These are phyloP conservation scores for Seladonia tumulorum DNA, from an alignment of 2,888 invertebrate genomes.

Conservation along the genomic window DNA sequence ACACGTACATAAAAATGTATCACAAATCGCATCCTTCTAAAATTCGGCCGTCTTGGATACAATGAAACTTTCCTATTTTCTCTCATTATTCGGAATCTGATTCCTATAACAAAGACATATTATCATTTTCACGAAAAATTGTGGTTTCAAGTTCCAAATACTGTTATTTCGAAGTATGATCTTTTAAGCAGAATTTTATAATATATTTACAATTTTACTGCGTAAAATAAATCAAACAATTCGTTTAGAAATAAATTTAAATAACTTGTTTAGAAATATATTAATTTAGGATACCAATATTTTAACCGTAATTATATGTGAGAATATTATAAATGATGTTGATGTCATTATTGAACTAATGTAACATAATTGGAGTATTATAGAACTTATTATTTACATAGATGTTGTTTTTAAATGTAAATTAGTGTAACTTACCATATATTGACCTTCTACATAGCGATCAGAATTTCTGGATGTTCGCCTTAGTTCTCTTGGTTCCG, in stretches of 20 bases:
- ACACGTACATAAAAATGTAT: slow-evolving; percentile 53
- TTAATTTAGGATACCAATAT: background rate
- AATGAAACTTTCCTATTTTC: slow-evolving; percentile 30
- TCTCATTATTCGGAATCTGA: slow-evolving; percentile 76
- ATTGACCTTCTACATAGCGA: slow-evolving; percentile 81
- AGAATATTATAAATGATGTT: background rate
- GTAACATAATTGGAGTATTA: slow-evolving; percentile 1
- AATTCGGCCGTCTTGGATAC: slow-evolving; percentile 42
- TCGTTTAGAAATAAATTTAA: background rate
- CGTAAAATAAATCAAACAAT: background rate
- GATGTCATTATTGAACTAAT: background rate
- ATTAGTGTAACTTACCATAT: slow-evolving; percentile 76
- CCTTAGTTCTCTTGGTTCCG: slow-evolving; percentile 78
- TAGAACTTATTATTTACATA: background rate
- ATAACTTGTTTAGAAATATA: background rate
- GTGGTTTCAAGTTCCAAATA: slow-evolving; percentile 2
- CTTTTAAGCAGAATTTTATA: background rate
- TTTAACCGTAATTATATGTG: background rate
- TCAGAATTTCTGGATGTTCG: slow-evolving; percentile 82
- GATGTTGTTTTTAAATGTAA: background rate
- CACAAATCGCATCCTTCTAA: slow-evolving; percentile 57
- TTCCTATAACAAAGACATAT: slow-evolving; percentile 70
- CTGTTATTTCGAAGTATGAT: background rate
- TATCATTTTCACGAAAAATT: slow-evolving; percentile 11
- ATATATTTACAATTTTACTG: slow-evolving; percentile 1